Evolutionary conservation across 2,888 invertebrate species (phyloP).

Genomic region (Electrophaes corylata): DNA sequence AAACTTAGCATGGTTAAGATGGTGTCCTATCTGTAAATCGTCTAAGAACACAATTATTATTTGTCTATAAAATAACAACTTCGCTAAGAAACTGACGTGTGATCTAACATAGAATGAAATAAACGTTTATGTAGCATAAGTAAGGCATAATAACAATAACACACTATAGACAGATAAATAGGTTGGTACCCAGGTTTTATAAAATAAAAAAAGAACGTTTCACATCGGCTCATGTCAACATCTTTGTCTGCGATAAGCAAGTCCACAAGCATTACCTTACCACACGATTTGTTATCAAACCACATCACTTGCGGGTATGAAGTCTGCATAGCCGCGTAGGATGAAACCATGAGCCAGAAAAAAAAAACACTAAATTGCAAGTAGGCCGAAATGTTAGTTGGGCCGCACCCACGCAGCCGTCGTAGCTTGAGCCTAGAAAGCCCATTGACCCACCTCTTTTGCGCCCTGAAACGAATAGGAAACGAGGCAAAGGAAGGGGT

Average conservation of each 20-base stretch:
- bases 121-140: too few species aligned
- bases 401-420: slow-evolving; percentile 58
- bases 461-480: slow-evolving; percentile 44
- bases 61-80: background rate
- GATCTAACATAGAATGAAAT: too few species aligned
- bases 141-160: too few species aligned
- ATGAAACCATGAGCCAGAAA: slow-evolving; percentile 57
- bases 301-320: slow-evolving; percentile 32
- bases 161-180: too few species aligned
- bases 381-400: slow-evolving; percentile 64
- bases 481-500: slow-evolving; percentile 37
- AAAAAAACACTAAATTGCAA: slow-evolving; percentile 66
- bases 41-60: too few species aligned
- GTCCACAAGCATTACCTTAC: slow-evolving; percentile 17
- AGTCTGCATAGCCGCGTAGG: slow-evolving; percentile 44
- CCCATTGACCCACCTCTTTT: slow-evolving; percentile 62
- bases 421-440: slow-evolving; percentile 52
- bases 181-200: too few species aligned
- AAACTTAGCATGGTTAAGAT: too few species aligned
- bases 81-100: slow-evolving; percentile 1
- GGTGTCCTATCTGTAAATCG: background rate
- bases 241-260: slow-evolving; percentile 9
- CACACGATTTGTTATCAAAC: slow-evolving; percentile 30
- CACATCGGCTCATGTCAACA: too few species aligned
- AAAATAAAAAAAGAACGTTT: too few species aligned